Base-by-base conservation (phyloP, 2,888 invertebrate genomes). In the Metacarcinus magister region DNA sequence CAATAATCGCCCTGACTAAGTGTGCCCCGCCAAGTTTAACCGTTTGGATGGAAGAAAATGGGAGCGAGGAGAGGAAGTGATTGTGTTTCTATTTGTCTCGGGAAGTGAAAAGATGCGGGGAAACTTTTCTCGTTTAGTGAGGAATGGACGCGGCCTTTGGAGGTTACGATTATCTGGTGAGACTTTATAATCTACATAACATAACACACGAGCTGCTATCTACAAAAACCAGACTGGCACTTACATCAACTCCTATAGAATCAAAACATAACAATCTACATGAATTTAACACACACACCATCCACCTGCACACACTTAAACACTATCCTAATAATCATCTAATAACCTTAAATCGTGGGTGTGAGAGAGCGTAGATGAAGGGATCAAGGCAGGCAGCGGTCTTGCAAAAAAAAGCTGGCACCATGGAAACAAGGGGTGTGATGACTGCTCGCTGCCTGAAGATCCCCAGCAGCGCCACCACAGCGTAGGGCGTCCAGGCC, bases 371-470 rank as follows among this genome's bases (percentile, higher is more conserved):
- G 97, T 99, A 99, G 3, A 99, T 98, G 98, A 99, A 99, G 0
- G 99, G 99, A 98, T 99, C 99, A 97, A 99, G 98, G 97, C 99
- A 99, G 0, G 99, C 99, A 0, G 99, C 99, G 95, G 98, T 98
- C 98, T 99, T 99, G 97, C 99, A 99, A 67, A 99, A 98, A 97
- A 98, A 98, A 0, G 99, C 99, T 7, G 99, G 99, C 97, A 99
- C 98, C 99, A 99, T 99, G 0, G 99, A 98, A 0, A 98, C 97
- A 67, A 98, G 23, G 91, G 99, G 99, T 0, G 98, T 98, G 82
- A 99, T 98, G 23, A 98, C 97, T 46, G 98, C 97, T 97, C 98
- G 98, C 97, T 98, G 98, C 2, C 98, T 98, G 96, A 98, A 98
- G 97, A 98, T 98, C 0, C 99, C 99, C 43, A 99, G 97, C 54